Base-by-base conservation (phyloP, 2,888 invertebrate species). In the Ormyrus pomaceus region DNA sequence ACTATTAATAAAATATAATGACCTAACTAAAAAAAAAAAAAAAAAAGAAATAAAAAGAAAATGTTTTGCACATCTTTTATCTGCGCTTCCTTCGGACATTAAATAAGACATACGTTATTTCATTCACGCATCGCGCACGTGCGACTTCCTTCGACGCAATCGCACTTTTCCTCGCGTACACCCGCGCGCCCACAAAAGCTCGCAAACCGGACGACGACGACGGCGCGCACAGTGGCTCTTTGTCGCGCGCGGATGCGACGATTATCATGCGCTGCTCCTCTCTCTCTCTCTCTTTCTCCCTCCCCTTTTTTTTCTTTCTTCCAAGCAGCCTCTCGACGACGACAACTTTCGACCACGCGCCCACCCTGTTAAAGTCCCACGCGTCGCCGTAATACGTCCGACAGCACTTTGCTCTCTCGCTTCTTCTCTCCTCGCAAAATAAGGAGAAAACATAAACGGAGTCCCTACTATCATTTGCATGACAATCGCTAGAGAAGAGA, bases 81-180 rank as follows among this genome's bases (percentile, higher is more conserved):
- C 55, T 53, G 0, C 5, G 34, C 11, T 34, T 65, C 65, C 55
- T 46, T 74, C 50, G 56, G 13, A 1, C 55, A 13, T 48, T 64
- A 55, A 73, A 73, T 66, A 58, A 58, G 73, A 61, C 51, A 51
- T 55, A 53, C 53, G 55, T 76, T 76, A 68, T 61, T 76, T 76
- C 68, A 76, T 69, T 61, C 53, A 69, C 61, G 75, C 68, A 61
- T 61, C 48, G 53, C 51, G 53, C 75, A 69, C 75, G 68, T 76
- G 74, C 59, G 51, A 76, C 75, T 76, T 76, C 75, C 68, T 76
- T 76, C 68, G 45, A 51, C 13, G 50, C 65, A 75, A 75, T 75
- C 59, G 66, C 50, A 51, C 51, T 71, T 71, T 71, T 71, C 45
- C 58, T 13, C 58, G 46, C 34, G 4, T 62, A 46, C 34, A 34